These are phyloP conservation scores for Aptenodytes patagonicus DNA, from an alignment of 2,113 vertebrate species.

Conservation along the genomic window DNA sequence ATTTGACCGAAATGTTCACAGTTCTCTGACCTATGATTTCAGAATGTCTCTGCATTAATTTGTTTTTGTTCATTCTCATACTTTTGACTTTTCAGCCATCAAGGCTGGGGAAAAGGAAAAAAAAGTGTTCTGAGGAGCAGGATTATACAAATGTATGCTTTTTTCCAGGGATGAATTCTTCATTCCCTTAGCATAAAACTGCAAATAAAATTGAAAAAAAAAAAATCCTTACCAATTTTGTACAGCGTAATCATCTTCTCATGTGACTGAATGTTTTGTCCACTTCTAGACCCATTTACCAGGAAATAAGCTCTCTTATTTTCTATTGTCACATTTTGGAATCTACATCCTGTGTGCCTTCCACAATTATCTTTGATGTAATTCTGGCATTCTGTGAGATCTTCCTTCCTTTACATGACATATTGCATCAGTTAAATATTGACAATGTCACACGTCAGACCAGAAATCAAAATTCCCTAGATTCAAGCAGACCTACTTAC, in stretches of 20 bases:
- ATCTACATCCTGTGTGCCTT: slow-evolving; percentile 54
- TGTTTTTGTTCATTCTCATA: background rate
- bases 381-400: slow-evolving; percentile 18
- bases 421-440: background rate
- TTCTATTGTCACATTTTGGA: background rate
- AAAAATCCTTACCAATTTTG: slow-evolving; percentile 33
- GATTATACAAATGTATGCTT: background rate
- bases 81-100: background rate
- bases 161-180: background rate
- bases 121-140: background rate
- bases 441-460: background rate
- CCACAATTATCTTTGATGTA: slow-evolving; percentile 2
- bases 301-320: background rate
- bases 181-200: background rate
- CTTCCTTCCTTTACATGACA: slow-evolving; percentile 1
- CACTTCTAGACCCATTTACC: slow-evolving; percentile 30
- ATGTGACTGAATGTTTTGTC: background rate
- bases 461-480: background rate
- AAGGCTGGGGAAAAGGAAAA: background rate
- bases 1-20: background rate
- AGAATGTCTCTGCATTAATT: background rate
- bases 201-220: background rate
- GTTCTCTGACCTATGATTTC: background rate
- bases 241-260: fast-evolving
- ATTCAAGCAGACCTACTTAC: slow-evolving; percentile 17